phyloP scores from a whole-genome alignment of 2,888 invertebrate species.

The Himalopsyche kuldschensis region DNA sequence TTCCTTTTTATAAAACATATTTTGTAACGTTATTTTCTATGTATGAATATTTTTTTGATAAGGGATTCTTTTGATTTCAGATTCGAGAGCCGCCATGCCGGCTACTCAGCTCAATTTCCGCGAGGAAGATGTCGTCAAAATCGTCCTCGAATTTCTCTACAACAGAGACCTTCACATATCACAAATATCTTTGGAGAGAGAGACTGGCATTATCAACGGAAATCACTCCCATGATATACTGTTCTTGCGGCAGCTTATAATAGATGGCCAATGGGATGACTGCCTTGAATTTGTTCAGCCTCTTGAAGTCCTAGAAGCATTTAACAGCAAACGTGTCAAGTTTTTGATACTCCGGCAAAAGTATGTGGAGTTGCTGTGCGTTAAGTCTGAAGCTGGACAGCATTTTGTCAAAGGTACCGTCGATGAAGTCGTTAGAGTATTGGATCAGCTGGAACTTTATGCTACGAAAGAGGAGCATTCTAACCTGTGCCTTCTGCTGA shows the following conservation, averaged over 20 bases:
- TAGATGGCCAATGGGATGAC: conserved; percentile 98
- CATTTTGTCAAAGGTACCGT: conserved; percentile 90
- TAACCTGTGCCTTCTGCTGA: conserved; percentile 85
- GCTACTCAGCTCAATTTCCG: conserved; percentile 81
- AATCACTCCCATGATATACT: conserved; percentile 91
- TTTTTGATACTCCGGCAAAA: conserved; percentile 90
- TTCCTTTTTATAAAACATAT: too few relatives aligned
- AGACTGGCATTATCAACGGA: conserved; percentile 93
- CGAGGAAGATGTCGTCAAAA: conserved; percentile 86
- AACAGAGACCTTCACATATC: conserved; percentile 91
- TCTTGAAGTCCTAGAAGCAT: conserved; percentile 77
- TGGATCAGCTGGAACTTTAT: conserved; percentile 85
- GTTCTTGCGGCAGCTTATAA: conserved; percentile 89
- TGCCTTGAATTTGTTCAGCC: conserved; percentile 95
- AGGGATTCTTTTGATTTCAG: neutral
- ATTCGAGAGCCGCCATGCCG: conserved; percentile 64
- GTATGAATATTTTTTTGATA: too few relatives aligned
- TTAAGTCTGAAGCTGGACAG: conserved; percentile 88
- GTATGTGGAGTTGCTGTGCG: conserved; percentile 90
- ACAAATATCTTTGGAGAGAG: conserved; percentile 87
- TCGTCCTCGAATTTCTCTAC: conserved; percentile 83
- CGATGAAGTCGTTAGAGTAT: conserved; percentile 89
- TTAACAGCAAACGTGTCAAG: conserved; percentile 82
- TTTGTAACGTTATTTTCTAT: too few relatives aligned
- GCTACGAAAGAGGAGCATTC: conserved; percentile 94